phyloP scores from a whole-genome alignment of 2,113 vertebrate genomes.

The Semicossyphus pulcher region DNA sequence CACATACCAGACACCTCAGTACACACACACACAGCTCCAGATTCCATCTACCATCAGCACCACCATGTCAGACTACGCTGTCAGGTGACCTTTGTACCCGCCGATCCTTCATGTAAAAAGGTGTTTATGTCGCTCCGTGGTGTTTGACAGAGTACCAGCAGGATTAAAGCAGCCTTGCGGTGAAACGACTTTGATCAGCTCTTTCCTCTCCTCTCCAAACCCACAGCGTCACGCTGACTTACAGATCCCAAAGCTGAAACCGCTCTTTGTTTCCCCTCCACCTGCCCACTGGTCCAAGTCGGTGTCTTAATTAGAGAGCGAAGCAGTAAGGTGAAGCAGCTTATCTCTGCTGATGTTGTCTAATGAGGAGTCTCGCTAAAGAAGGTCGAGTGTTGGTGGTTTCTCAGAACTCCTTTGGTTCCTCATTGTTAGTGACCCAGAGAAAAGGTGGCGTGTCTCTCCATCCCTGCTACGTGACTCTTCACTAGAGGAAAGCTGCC shows the following conservation, averaged over 20 bases:
- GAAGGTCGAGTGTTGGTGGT: conserved; percentile 8
- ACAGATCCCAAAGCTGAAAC: conserved; percentile 41
- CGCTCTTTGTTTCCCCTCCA: conserved; percentile 42
- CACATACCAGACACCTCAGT: conserved; percentile 39
- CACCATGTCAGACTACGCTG: conserved; percentile 42
- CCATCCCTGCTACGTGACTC: background rate
- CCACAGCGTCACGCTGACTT: conserved; percentile 49
- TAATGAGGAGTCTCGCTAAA: conserved; percentile 42
- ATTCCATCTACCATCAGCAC: conserved; percentile 59
- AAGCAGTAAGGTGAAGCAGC: conserved; percentile 34
- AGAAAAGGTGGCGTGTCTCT: conserved; percentile 48
- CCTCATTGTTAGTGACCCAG: conserved; percentile 54
- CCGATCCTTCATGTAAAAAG: conserved; percentile 68
- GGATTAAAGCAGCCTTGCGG: conserved; percentile 70
- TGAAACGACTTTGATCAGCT: conserved; percentile 82
- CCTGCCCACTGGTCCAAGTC: conserved; percentile 39
- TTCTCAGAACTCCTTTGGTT: conserved; percentile 7
- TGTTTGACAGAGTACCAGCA: conserved; percentile 77
- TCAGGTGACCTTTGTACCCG: conserved; percentile 69
- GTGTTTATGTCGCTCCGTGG: conserved; percentile 68
- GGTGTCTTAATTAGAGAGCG: conserved; percentile 27
- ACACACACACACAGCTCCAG: conserved; percentile 25
- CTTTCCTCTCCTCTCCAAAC: conserved; percentile 62
- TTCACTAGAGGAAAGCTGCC: background rate
- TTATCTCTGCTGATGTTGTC: conserved; percentile 35